Percentiles rank a stretch among this genome's conserved stretches.
Conservation (phyloP, 2,113 vertebrate genomes). For the Misgurnus mizolepis region DNA sequence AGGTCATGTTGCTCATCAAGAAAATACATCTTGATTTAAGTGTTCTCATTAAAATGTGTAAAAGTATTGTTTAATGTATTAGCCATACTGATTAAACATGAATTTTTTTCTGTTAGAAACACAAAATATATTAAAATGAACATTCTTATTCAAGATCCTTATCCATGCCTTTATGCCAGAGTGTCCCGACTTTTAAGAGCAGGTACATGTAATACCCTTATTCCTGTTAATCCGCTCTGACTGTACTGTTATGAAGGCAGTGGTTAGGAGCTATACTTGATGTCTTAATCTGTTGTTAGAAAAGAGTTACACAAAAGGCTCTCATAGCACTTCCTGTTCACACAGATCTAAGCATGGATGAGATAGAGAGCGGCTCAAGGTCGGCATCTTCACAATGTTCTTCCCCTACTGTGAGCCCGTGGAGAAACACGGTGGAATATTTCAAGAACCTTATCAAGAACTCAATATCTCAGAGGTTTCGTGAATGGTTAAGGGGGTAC, state of each 20-base stretch:
- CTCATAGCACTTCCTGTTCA: conserved; percentile 55
- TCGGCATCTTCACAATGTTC: conserved; percentile 12
- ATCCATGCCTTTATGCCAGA: background rate
- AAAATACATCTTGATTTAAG: no score
- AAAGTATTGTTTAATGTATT: background rate
- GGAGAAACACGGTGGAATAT: conserved; percentile 54
- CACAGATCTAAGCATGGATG: background rate
- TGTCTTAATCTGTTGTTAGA: conserved; percentile 66
- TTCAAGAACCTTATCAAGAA: conserved; percentile 42
- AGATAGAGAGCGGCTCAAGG: conserved; percentile 20
- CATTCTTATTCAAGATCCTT: conserved; percentile 1
- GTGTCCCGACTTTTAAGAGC: background rate
- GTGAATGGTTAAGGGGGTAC: conserved; percentile 64
- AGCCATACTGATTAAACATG: no score
- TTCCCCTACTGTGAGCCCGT: background rate
- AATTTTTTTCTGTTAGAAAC: background rate
- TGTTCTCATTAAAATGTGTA: no score
- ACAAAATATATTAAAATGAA: background rate
- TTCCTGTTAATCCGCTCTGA: conserved; percentile 51
- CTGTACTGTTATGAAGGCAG: conserved; percentile 44
- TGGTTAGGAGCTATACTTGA: conserved; percentile 36
- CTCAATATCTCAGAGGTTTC: conserved; percentile 53
- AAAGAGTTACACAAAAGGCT: conserved; percentile 52
- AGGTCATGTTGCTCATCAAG: no score
- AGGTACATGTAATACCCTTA: conserved; percentile 42